Percentiles rank a stretch among this genome's conserved stretches.
These are phyloP conservation scores for Lasioglossum calceatum DNA, from an alignment of 2,888 invertebrate species.

Conservation along the genomic window DNA sequence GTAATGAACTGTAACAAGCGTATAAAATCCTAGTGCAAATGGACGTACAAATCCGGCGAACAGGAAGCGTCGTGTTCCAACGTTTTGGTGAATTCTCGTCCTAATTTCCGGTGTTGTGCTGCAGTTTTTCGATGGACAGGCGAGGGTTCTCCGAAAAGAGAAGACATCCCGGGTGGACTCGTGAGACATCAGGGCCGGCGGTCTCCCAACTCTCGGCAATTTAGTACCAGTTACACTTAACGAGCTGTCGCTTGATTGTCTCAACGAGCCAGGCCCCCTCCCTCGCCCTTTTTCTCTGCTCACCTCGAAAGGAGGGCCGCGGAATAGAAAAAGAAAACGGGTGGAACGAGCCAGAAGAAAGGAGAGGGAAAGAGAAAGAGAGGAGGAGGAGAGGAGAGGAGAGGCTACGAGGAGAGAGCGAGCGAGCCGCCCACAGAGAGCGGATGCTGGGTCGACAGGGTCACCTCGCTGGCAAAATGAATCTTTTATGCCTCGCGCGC, in stretches of 20 bases:
- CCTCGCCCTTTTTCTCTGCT: constrained; percentile 51
- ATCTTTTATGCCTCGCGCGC: constrained; percentile 70
- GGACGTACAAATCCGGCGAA: no score
- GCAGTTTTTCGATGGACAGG: neutral
- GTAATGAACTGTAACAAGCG: no score
- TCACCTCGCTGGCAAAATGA: constrained; percentile 73
- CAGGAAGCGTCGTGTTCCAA: no score
- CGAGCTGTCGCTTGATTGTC: constrained; percentile 72
- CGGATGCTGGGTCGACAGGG: constrained; percentile 77
- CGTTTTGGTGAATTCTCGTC: neutral
- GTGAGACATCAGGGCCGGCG: neutral
- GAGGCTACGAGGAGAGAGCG: neutral
- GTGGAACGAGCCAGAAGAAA: constrained; percentile 22
- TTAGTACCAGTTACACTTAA: constrained; percentile 73
- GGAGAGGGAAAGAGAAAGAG: constrained; percentile 20
- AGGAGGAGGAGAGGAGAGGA: neutral
- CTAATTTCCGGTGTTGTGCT: neutral
- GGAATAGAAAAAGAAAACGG: constrained; percentile 45
- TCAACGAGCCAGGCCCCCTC: constrained; percentile 66
- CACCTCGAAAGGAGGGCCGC: constrained; percentile 46
- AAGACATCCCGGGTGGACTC: neutral
- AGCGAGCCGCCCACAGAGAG: constrained; percentile 71
- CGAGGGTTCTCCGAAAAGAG: neutral
- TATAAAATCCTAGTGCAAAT: no score
- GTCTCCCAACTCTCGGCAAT: constrained; percentile 76